Evolutionary conservation across 2,113 vertebrate species (phyloP), one percentile per base, ranked within the genome.

Genomic region (Sceloporus undulatus): DNA sequence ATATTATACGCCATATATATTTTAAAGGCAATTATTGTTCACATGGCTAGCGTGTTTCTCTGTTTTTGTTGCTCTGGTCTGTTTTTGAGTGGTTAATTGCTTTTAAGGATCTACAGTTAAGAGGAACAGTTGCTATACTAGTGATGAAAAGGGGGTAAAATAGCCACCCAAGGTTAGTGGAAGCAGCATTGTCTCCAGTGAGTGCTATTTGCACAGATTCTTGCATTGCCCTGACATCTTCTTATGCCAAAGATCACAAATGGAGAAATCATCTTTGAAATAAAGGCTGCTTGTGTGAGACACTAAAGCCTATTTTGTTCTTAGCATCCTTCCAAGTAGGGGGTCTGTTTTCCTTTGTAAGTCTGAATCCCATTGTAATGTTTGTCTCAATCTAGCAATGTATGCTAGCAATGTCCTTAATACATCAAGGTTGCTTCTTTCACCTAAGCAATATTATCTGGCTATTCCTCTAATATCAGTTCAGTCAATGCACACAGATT

Each of bases 1-100:
- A 88, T 90, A 92, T 88, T 86, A 87, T 82, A 23, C 0, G n/a
- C 1, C 75, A 1, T 2, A 88, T 91, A 86, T 87, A 79, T 92
- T 87, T 95, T 88, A 91, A 86, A 88, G 38, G 1, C 8, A 91
- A 91, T 87, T 92, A 59, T 91, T 92, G 18, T 85, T 93, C 75
- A 70, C 90, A 83, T 54, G 79, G 83, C 4, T 79, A 29, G 1
- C 91, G 21, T 88, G 88, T 91, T 91, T 92, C 93, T 70, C 42
- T 90, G 79, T 90, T 87, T 91, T 62, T 84, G 76, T 78, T 87
- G 1, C n/a, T 90, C 18, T 10, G 85, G 48, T 27, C 80, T 3
- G 82, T 85, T 92, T 94, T 42, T 25, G 90, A 92, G 65, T 71
- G 65, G 87, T 90, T 93, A 62, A 88, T 88, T 91, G 86, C 11